phyloP scores from a whole-genome alignment of 2,888 invertebrate species.

The Thymelicus acteon region DNA sequence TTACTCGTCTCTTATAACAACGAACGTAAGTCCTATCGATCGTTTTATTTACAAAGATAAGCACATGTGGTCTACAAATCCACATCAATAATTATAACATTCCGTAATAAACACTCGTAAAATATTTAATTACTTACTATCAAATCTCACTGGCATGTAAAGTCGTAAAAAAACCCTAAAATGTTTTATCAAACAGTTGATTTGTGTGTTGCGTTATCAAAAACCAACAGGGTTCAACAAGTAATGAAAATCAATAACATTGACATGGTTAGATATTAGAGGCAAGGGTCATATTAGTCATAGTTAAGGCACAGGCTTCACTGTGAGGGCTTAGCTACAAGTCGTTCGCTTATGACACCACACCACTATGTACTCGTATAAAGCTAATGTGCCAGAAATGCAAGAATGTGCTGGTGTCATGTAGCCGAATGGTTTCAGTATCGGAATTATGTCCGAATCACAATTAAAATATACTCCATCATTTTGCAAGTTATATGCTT shows the following conservation, averaged over 20 bases:
- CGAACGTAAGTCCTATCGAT: too few species aligned
- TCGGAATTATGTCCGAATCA: too few species aligned
- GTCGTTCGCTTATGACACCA: too few species aligned
- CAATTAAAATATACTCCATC: too few species aligned
- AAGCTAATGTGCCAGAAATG: too few species aligned
- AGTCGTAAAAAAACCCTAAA: slow-evolving; percentile 20
- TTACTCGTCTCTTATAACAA: too few species aligned
- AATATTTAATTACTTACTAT: not conserved
- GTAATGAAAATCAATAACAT: slow-evolving; percentile 37
- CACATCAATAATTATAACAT: not conserved
- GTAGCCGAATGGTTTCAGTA: too few species aligned
- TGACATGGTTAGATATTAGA: slow-evolving; percentile 26
- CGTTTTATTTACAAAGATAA: too few species aligned
- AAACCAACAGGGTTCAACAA: slow-evolving; percentile 37
- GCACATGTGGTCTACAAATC: slow-evolving; percentile 4
- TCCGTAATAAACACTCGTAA: not conserved
- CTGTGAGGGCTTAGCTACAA: not conserved
- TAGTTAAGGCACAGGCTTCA: slow-evolving; percentile 13
- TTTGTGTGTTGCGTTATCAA: slow-evolving; percentile 33
- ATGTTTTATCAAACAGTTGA: slow-evolving; percentile 28
- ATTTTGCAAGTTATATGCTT: too few species aligned
- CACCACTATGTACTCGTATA: too few species aligned
- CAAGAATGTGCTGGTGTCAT: too few species aligned
- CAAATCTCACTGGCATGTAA: slow-evolving; percentile 13
- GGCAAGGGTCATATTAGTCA: slow-evolving; percentile 33